A percentile compares a stretch with the other conserved stretches of the same genome.
phyloP scores from a whole-genome alignment of 2,113 vertebrate genomes.

The Trematomus loennbergii region DNA sequence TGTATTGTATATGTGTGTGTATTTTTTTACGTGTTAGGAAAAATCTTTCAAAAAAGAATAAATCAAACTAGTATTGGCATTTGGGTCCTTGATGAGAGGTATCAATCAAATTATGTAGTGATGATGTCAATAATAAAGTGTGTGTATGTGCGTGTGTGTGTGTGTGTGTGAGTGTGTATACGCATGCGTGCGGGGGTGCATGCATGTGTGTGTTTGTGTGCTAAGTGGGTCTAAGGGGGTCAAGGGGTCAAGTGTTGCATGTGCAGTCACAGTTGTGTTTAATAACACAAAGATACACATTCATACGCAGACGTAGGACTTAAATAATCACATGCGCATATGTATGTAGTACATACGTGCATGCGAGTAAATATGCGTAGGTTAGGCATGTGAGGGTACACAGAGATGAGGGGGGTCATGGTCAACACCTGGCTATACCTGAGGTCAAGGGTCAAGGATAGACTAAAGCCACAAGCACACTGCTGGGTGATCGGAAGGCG shows the following conservation, averaged over 20 bases:
- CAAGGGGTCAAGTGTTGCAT: too few species aligned
- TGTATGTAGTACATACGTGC: not conserved
- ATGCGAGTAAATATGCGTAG: conserved; percentile 1
- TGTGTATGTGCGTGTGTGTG: not conserved
- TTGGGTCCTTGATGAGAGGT: conserved; percentile 1
- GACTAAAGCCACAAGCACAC: conserved; percentile 57
- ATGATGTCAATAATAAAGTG: conserved; percentile 9
- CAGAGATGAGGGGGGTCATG: conserved; percentile 23
- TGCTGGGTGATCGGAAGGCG: conserved; percentile 40
- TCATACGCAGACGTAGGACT: too few species aligned
- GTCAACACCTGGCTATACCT: conserved; percentile 73
- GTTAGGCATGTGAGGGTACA: not conserved
- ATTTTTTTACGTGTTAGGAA: conserved; percentile 3
- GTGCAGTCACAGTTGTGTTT: too few species aligned
- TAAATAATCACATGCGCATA: not conserved
- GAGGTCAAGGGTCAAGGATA: conserved; percentile 78
- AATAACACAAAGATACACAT: too few species aligned
- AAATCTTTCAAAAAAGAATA: not conserved
- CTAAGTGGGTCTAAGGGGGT: too few species aligned
- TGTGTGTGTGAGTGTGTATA: too few species aligned
- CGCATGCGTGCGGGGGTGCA: too few species aligned
- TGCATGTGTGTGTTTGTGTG: too few species aligned
- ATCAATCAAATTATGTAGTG: conserved; percentile 18
- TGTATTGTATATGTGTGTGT: conserved; percentile 46
- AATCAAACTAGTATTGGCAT: conserved; percentile 25